These are phyloP conservation scores for Athalia rosae DNA, from an alignment of 2,888 invertebrate genomes.

Conservation along the genomic window DNA sequence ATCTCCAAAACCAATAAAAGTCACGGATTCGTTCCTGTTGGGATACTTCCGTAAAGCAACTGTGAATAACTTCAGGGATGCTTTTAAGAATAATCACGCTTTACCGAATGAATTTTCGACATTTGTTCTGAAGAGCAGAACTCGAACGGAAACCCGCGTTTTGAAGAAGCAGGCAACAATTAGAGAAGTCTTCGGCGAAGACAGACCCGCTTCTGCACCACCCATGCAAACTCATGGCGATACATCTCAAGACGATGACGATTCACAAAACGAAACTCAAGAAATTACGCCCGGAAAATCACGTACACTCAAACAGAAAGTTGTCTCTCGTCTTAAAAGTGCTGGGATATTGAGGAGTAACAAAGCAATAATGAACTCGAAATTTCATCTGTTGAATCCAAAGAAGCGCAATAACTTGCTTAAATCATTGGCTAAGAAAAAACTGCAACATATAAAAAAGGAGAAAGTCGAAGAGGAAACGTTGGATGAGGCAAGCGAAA, in stretches of 20 bases:
- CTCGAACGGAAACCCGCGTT: constrained; percentile 84
- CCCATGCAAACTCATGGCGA: constrained; percentile 78
- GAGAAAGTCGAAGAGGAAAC: constrained; percentile 68
- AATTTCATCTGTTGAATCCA: constrained; percentile 66
- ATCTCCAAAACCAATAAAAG: constrained; percentile 62
- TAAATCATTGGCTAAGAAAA: constrained; percentile 65
- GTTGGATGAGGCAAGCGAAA: constrained; percentile 68
- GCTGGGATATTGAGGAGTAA: constrained; percentile 69
- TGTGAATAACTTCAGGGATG: constrained; percentile 80
- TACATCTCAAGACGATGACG: constrained; percentile 69
- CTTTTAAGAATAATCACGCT: constrained; percentile 80
- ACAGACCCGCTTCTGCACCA: constrained; percentile 88
- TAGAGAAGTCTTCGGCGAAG: constrained; percentile 87
- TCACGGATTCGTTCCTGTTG: constrained; percentile 77
- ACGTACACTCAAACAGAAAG: constrained; percentile 63
- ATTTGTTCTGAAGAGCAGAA: constrained; percentile 83
- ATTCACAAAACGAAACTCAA: constrained; percentile 65
- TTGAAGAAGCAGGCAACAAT: constrained; percentile 85
- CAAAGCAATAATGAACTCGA: constrained; percentile 69
- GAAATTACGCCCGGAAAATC: constrained; percentile 55
- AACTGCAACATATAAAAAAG: constrained; percentile 60
- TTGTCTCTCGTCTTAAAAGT: constrained; percentile 67
- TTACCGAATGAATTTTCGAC: constrained; percentile 80
- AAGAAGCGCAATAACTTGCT: constrained; percentile 66
- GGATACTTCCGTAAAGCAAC: constrained; percentile 83